Percentiles rank a stretch among this genome's conserved stretches.
Conservation (phyloP, 2,797 vertebrate species). For the Acanthurus leucopareius region DNA sequence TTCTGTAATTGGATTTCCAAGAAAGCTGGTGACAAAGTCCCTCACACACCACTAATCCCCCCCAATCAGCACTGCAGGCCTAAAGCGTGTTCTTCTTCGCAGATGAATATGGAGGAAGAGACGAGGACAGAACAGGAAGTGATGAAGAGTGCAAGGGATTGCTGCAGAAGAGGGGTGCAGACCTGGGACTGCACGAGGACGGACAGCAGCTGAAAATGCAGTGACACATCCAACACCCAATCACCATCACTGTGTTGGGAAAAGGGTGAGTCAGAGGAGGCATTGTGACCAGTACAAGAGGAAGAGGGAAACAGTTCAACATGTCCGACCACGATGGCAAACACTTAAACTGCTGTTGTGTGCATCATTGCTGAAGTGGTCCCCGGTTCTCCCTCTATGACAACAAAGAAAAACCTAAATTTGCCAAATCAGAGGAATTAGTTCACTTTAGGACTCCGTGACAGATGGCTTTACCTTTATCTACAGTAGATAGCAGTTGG, state of each 20-base stretch:
- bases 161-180: slow-evolving; percentile 43
- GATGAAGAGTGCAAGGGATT: slow-evolving; percentile 21
- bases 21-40: slow-evolving; percentile 89
- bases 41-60: slow-evolving; percentile 87
- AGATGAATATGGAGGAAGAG: slow-evolving; percentile 69
- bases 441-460: slow-evolving; percentile 56
- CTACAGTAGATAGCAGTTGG: too few relatives aligned
- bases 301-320: slow-evolving; percentile 52
- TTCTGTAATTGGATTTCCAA: slow-evolving; percentile 89
- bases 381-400: slow-evolving; percentile 43
- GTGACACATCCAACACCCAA: slow-evolving; percentile 36
- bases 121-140: slow-evolving; percentile 35
- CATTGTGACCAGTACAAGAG: slow-evolving; percentile 29
- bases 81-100: slow-evolving; percentile 65
- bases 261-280: slow-evolving; percentile 26
- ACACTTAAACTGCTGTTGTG: slow-evolving; percentile 63
- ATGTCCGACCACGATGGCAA: slow-evolving; percentile 60
- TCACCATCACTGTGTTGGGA: slow-evolving; percentile 27
- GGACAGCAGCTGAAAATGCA: slow-evolving; percentile 17
- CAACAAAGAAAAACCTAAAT: slow-evolving; percentile 58
- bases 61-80: slow-evolving; percentile 83
- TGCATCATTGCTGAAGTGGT: slow-evolving; percentile 37
- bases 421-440: slow-evolving; percentile 61
- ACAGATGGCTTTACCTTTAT: slow-evolving; percentile 21
- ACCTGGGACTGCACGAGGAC: slow-evolving; percentile 23